A percentile compares a stretch with the other conserved stretches of the same genome.
These are phyloP conservation scores for Gracilinanus agilis DNA, from an alignment of 2,113 vertebrate genomes.

Conservation along the genomic window DNA sequence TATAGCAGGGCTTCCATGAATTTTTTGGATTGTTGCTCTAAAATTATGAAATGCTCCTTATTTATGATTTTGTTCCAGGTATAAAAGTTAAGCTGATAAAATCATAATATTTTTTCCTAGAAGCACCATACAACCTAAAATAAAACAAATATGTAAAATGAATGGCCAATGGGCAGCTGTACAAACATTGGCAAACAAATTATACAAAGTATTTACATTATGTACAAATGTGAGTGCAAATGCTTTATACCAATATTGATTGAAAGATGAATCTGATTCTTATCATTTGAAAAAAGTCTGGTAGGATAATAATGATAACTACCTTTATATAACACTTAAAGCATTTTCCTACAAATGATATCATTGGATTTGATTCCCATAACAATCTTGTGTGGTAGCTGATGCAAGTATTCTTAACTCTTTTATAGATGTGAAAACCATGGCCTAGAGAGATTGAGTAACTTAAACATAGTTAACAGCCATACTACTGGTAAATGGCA, in stretches of 20 bases:
- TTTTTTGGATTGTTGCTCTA: neutral
- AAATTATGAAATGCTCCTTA: neutral
- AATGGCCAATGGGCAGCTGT: neutral
- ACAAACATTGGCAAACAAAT: neutral
- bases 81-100: neutral
- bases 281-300: neutral
- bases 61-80: neutral
- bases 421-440: neutral
- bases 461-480: neutral
- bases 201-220: neutral
- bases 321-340: neutral
- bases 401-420: neutral
- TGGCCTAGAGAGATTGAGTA: neutral
- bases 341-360: neutral
- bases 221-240: neutral
- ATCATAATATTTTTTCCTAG: neutral
- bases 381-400: neutral
- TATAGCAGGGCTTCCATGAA: neutral
- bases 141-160: neutral
- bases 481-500: neutral
- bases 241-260: neutral
- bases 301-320: neutral
- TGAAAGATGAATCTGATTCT: neutral
- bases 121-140: neutral
- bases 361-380: neutral